Conservation (phyloP, 1,140 invertebrate species). For the Caerostris darwini region DNA sequence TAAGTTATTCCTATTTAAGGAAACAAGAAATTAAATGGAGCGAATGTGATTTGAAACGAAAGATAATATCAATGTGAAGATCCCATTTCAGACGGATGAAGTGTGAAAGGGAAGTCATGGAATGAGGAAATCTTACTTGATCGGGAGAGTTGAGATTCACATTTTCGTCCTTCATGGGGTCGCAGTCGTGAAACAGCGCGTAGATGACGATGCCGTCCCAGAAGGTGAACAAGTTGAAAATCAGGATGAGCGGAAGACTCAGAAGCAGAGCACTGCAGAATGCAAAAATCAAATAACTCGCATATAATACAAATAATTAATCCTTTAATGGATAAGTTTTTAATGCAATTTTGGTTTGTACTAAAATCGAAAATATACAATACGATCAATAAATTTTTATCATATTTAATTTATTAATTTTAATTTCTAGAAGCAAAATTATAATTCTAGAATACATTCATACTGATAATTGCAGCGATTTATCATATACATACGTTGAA, state of each 20-base stretch:
- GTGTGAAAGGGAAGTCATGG: no score
- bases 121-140: slow-evolving; percentile 79
- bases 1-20: no score
- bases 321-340: neutral
- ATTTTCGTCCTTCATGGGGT: slow-evolving; percentile 84
- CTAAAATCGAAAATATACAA: no score
- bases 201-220: slow-evolving; percentile 90
- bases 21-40: no score
- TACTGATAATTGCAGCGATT: no score
- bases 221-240: slow-evolving; percentile 78
- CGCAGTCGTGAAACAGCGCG: slow-evolving; percentile 88
- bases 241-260: slow-evolving; percentile 78
- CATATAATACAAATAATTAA: no score
- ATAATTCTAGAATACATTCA: no score
- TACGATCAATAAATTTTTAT: no score
- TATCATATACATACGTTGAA: no score
- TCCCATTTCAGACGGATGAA: no score
- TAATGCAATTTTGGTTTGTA: neutral
- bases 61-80: no score
- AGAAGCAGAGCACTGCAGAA: slow-evolving; percentile 74
- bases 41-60: no score
- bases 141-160: slow-evolving; percentile 83
- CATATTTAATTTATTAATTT: neutral
- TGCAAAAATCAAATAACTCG: neutral
- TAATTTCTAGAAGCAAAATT: neutral